Conservation (phyloP, 1,140 invertebrate genomes). For the Habropoda laboriosa region DNA sequence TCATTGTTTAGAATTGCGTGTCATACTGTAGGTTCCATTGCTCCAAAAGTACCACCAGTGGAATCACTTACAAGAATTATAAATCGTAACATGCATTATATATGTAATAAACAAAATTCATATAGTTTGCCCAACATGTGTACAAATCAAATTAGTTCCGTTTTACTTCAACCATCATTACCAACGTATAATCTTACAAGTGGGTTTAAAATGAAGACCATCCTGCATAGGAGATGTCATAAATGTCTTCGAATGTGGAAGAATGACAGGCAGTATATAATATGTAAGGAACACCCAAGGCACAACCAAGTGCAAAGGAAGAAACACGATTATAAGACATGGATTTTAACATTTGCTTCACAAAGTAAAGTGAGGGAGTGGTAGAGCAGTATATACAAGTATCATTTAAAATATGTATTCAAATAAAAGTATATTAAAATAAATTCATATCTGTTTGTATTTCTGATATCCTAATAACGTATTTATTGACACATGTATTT, state of each 20-base stretch:
- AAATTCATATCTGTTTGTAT: background rate
- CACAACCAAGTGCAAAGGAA: constrained; percentile 91
- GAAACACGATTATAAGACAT: constrained; percentile 83
- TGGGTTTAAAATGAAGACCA: constrained; percentile 85
- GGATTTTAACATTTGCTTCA: constrained; percentile 87
- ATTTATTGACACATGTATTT: background rate
- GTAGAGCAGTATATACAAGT: constrained; percentile 65
- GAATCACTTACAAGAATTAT: background rate
- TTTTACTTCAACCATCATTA: constrained; percentile 32
- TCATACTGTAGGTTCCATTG: background rate
- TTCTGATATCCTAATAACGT: background rate
- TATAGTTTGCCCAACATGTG: background rate
- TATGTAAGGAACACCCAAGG: constrained; percentile 88
- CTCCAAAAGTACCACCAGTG: background rate
- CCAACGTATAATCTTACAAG: constrained; percentile 65
- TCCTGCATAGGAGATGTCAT: constrained; percentile 86
- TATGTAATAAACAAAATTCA: constrained; percentile 14
- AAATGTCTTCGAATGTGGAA: constrained; percentile 88
- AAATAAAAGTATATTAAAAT: constrained; percentile 13
- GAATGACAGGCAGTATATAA: constrained; percentile 87
- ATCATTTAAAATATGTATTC: background rate
- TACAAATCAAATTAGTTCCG: background rate
- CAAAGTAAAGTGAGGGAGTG: constrained; percentile 85
- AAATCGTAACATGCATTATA: constrained; percentile 15
- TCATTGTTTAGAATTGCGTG: constrained; percentile 1